A percentile compares a stretch with the other conserved stretches of the same genome.
Conservation (phyloP, 2,888 invertebrate species). For the Pseudococcus jackbeardsleyi region DNA sequence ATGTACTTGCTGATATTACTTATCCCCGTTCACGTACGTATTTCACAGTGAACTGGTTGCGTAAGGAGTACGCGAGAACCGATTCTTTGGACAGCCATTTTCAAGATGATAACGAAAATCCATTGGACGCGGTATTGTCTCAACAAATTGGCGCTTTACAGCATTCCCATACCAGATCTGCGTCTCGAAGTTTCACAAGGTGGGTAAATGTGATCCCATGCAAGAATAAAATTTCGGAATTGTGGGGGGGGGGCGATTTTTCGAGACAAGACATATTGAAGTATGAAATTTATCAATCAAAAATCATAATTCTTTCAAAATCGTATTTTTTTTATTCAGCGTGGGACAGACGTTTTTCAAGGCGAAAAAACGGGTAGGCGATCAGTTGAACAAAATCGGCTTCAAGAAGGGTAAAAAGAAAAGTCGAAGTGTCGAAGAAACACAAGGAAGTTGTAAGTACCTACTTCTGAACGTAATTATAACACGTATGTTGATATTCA, state of each 20-base stretch:
- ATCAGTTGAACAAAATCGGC: conserved; percentile 85
- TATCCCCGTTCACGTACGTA: too few species aligned
- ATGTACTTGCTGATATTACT: too few species aligned
- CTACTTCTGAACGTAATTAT: too few species aligned
- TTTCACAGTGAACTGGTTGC: conserved; percentile 74
- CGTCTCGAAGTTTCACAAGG: conserved; percentile 69
- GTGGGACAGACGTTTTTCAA: conserved; percentile 79
- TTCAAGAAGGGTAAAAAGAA: conserved; percentile 88
- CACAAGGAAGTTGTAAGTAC: conserved; percentile 80
- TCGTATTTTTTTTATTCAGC: conserved; percentile 68
- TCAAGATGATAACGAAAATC: conserved; percentile 72
- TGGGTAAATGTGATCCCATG: conserved; percentile 66
- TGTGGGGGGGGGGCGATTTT: too few species aligned
- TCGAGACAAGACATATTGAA: too few species aligned
- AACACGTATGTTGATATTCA: too few species aligned
- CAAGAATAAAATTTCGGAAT: too few species aligned
- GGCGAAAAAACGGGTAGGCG: conserved; percentile 90
- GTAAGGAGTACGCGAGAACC: conserved; percentile 72
- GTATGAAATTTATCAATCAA: too few species aligned
- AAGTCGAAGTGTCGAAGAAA: conserved; percentile 89
- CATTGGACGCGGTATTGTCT: conserved; percentile 70
- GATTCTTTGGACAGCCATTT: conserved; percentile 73
- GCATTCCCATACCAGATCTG: conserved; percentile 70
- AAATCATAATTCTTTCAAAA: background rate
- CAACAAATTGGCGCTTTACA: conserved; percentile 71